Evolutionary conservation across 2,888 invertebrate genomes (phyloP), one percentile per base, ranked within the genome.

Genomic region (Hylaea fasciaria): DNA sequence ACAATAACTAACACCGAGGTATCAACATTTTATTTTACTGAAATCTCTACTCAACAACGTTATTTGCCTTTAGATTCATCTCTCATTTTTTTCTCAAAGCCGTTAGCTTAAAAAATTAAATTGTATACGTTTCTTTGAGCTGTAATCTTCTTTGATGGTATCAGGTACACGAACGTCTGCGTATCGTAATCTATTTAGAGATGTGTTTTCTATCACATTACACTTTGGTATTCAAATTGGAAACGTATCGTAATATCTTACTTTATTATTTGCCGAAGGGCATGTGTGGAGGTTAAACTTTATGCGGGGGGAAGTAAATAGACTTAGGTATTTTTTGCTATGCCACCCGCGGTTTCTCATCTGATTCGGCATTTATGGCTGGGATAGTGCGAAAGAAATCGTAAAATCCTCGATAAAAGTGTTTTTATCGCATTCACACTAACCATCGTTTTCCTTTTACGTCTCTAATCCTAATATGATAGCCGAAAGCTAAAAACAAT

Each of bases 331-430:
- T 82, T 84, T 40, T 83, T 83, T 77, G 77, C 76, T 72, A 78
- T 78, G 77, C 81, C 82, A 76, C 78, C 76, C 81, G 82, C 83
- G 81, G 82, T 78, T 80, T 78, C 80, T 78, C 83, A 83, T 87
- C 83, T 83, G 85, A 87, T 86, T 89, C 83, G 78, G 76, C 85
- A 77, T 88, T 89, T 89, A 88, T 85, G 79, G 85, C 80, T 60
- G 74, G 85, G 80, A 87, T 87, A 85, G 86, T 85, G 81, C 76
- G 80, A 83, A 84, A 83, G 78, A 80, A 83, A 82, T 81, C 84
- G 79, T 90, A 89, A 90, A 90, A 86, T 81, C 68, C 72, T 72
- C 85, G 80, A 89, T 90, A 88, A 90, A 90, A 84, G 71, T 68
- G 75, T 73, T 83, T 83, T 82, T 82, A 83, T 85, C 80, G 76